Base-by-base conservation (phyloP, 2,888 invertebrate genomes). In the Lypha dubia region DNA sequence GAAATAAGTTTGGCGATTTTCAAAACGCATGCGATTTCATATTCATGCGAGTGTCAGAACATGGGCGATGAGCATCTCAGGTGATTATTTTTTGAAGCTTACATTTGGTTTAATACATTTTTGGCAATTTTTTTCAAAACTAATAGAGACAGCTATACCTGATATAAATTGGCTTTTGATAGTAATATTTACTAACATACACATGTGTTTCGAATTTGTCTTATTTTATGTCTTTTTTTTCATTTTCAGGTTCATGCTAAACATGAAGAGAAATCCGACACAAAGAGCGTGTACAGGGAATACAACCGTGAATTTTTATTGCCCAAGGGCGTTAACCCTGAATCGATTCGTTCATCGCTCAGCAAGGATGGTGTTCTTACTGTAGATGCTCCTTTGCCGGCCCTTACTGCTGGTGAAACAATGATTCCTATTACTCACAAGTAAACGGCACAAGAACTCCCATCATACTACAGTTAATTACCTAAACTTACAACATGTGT, bases 271-370 rank as follows among this genome's bases (percentile, higher is more conserved):
- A 98, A 98, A 93, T 95, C 97, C 70, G 98, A 98, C 93, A 97
- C 97, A 91, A 98, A 98, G 93, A 97, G 98, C 56, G 98, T 98
- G 85, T 99, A 98, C 94, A 95, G 98, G 93, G 99, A 99, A 93
- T 99, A 99, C 95, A 98, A 98, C 93, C 95, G 98, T 88, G 98
- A 98, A 93, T 99, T 99, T 94, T 94, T 98, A 92, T 93, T 99
- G 92, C 99, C 99, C 7, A 97, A 98, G 93, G 98, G 98, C 89
- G 98, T 98, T 82, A 98, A 98, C 93, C 98, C 98, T 0, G 99
- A 99, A 93, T 95, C 95, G 87, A 98, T 99, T 93, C 97, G 97
- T 92, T 98, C 98, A 38, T 98, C 98, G 60, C 94, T 99, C 91
- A 98, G 98, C 91, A 97, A 98, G 92, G 98, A 98, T 91, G 99